Evolutionary conservation across 1,140 invertebrate species (phyloP).

Genomic region (Ceratina australensis): DNA sequence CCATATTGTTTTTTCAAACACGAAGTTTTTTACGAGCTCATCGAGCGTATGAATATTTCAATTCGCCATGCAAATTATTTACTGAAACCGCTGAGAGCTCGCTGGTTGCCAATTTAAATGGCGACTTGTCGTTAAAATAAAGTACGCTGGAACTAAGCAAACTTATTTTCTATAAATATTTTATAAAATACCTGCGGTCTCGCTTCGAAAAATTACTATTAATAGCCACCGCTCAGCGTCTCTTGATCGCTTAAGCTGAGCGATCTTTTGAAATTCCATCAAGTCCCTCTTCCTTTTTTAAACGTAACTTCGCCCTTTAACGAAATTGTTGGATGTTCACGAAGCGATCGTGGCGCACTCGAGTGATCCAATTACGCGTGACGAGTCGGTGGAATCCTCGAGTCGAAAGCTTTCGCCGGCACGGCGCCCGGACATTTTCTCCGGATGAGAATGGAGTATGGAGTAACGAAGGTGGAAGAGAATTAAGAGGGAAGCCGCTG

Average conservation of each 20-base stretch:
- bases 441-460: neutral
- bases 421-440: neutral
- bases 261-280: conserved; percentile 1
- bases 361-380: conserved; percentile 19
- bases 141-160: too few relatives aligned
- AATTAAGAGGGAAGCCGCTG: conserved; percentile 22
- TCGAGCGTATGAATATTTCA: too few relatives aligned
- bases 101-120: too few relatives aligned
- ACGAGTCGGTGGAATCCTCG: neutral
- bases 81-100: too few relatives aligned
- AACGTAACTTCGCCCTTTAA: neutral
- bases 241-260: neutral
- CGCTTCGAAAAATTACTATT: too few relatives aligned
- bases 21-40: too few relatives aligned
- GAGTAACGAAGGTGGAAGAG: conserved; percentile 2
- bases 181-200: too few relatives aligned
- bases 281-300: neutral
- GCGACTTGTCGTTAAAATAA: too few relatives aligned
- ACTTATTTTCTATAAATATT: too few relatives aligned
- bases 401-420: neutral
- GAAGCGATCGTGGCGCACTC: neutral
- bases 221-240: too few relatives aligned
- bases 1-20: too few relatives aligned
- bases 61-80: too few relatives aligned
- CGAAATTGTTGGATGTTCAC: neutral